These are phyloP conservation scores for Dryocosmus kuriphilus DNA, from an alignment of 2,888 invertebrate species.

Conservation along the genomic window DNA sequence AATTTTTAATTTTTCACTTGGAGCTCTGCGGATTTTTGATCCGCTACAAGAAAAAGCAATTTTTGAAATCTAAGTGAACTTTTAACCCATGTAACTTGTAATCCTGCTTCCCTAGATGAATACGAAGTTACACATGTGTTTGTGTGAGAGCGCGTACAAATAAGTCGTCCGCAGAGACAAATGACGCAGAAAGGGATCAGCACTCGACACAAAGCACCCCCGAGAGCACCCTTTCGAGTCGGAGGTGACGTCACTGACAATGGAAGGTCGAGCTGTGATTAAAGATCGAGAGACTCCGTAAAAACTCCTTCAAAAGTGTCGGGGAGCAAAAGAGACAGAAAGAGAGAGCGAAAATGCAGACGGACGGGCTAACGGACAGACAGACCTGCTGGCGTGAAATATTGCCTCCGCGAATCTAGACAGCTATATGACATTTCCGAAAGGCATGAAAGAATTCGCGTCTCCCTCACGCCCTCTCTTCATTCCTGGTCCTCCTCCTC, in stretches of 20 bases:
- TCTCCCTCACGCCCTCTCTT: slow-evolving; percentile 48
- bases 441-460: slow-evolving; percentile 68
- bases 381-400: slow-evolving; percentile 71
- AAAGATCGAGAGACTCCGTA: slow-evolving; percentile 76
- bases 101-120: slow-evolving; percentile 10
- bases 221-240: slow-evolving; percentile 68
- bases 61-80: slow-evolving; percentile 29
- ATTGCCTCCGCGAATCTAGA: slow-evolving; percentile 74
- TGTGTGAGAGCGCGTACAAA: slow-evolving; percentile 66
- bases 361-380: slow-evolving; percentile 56
- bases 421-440: slow-evolving; percentile 74
- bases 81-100: slow-evolving; percentile 34
- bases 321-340: slow-evolving; percentile 43
- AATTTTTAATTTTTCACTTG: background rate
- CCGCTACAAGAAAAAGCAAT: slow-evolving; percentile 11
- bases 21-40: background rate
- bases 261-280: slow-evolving; percentile 77
- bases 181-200: slow-evolving; percentile 74
- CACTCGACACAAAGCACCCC: slow-evolving; percentile 68
- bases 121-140: slow-evolving; percentile 34
- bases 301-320: slow-evolving; percentile 74
- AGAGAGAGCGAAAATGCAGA: slow-evolving; percentile 45
- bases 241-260: slow-evolving; percentile 76
- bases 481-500: slow-evolving; percentile 42
- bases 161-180: slow-evolving; percentile 72